Conservation (phyloP, 2,888 invertebrate genomes). For the Amphimallon solstitiale region DNA sequence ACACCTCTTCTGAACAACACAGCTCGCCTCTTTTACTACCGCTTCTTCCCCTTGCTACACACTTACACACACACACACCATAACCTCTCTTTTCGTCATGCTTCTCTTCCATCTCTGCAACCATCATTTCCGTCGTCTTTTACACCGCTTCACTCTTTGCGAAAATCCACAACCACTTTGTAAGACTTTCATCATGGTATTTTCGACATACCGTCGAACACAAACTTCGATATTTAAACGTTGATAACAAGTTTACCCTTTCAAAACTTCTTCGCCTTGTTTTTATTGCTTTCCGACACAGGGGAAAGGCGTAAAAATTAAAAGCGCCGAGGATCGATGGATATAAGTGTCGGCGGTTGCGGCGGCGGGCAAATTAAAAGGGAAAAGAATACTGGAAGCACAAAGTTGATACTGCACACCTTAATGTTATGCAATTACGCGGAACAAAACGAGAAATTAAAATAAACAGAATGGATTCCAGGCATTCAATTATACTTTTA, state of each 20-base stretch:
- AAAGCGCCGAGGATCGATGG: not conserved
- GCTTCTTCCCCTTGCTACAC: not conserved
- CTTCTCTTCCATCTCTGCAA: not conserved
- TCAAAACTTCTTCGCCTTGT: not conserved
- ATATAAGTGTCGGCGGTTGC: too few species aligned
- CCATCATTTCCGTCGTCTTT: constrained; percentile 13
- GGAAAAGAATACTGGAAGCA: too few species aligned
- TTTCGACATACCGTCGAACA: constrained; percentile 52
- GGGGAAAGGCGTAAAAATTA: constrained; percentile 9
- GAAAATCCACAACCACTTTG: constrained; percentile 54
- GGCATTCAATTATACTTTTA: too few species aligned
- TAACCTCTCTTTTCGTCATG: not conserved
- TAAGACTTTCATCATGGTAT: constrained; percentile 54
- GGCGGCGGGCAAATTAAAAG: too few species aligned
- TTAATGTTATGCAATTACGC: too few species aligned
- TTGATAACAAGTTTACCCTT: constrained; percentile 44
- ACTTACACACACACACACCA: not conserved
- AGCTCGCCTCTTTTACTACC: not conserved
- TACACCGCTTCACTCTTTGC: constrained; percentile 7
- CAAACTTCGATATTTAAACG: constrained; percentile 46
- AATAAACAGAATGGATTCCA: too few species aligned
- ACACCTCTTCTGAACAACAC: constrained; percentile 37
- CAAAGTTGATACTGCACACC: too few species aligned
- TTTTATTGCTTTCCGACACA: constrained; percentile 19
- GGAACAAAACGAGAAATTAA: too few species aligned